These are phyloP conservation scores for Drosophila gunungcola DNA, from an alignment of 1,140 invertebrate species.

Conservation along the genomic window DNA sequence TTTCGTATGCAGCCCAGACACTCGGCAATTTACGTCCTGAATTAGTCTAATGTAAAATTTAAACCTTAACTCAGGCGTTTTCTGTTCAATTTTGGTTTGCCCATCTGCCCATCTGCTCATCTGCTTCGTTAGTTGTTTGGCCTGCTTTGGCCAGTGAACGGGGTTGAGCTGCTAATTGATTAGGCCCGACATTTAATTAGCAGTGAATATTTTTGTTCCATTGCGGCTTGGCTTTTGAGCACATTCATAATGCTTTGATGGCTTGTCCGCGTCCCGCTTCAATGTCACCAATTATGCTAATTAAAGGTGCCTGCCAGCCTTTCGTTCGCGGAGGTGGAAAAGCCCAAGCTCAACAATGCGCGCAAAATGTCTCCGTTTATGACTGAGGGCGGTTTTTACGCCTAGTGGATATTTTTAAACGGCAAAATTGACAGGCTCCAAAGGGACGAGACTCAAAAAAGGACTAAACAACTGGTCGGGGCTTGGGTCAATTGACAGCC, in stretches of 20 bases:
- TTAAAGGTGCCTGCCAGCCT: constrained; percentile 45
- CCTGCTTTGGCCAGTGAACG: constrained; percentile 10
- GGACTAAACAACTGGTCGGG: constrained; percentile 31
- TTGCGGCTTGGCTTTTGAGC: constrained; percentile 44
- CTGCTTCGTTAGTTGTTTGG: not conserved
- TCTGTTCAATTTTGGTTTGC: constrained; percentile 1
- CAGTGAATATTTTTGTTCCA: constrained; percentile 48
- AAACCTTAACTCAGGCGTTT: constrained; percentile 35
- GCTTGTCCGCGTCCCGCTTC: constrained; percentile 26
- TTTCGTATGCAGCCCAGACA: constrained; percentile 71
- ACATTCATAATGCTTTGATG: constrained; percentile 61
- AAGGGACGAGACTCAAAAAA: constrained; percentile 40
- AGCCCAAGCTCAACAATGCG: constrained; percentile 63
- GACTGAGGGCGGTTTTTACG: not conserved
- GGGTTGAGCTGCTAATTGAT: constrained; percentile 59
- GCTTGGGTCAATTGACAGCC: constrained; percentile 53
- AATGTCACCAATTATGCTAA: constrained; percentile 79
- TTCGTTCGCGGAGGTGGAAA: constrained; percentile 27
- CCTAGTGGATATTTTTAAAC: constrained; percentile 65
- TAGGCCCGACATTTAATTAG: constrained; percentile 76
- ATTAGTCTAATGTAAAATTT: constrained; percentile 82
- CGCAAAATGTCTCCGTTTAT: constrained; percentile 61
- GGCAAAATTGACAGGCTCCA: constrained; percentile 44
- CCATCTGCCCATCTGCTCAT: constrained; percentile 7
- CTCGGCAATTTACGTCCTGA: constrained; percentile 74